These are phyloP conservation scores for Dysmachus trigonus DNA, from an alignment of 2,888 invertebrate species.

Conservation along the genomic window DNA sequence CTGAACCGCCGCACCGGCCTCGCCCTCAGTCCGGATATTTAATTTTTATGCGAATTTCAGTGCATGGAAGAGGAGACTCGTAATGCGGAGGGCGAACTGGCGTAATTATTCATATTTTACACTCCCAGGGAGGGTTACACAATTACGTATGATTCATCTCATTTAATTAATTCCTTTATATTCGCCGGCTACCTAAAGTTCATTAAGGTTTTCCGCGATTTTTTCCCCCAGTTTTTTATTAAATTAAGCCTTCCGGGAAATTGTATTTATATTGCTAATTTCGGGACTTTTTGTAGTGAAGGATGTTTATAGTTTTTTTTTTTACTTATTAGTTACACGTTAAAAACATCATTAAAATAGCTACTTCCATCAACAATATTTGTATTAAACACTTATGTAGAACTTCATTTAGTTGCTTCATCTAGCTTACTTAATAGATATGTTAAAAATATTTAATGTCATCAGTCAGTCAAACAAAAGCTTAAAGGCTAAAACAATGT, in stretches of 20 bases:
- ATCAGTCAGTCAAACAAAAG: no score
- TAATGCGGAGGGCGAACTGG: background rate
- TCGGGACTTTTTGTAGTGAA: background rate
- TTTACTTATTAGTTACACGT: background rate
- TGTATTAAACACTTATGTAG: background rate
- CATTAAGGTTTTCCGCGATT: background rate
- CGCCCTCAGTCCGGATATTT: background rate
- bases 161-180: conserved; percentile 21
- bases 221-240: conserved; percentile 10
- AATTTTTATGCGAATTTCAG: conserved; percentile 25
- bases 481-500: no score
- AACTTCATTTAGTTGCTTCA: no score
- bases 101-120: conserved; percentile 30
- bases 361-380: background rate
- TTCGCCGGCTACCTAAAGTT: background rate
- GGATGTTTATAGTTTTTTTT: background rate
- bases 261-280: conserved; percentile 24
- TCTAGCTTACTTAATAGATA: no score
- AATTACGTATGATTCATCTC: conserved; percentile 33
- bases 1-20: background rate
- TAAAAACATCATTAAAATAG: background rate
- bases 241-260: background rate
- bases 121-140: conserved; percentile 23
- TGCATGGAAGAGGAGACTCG: background rate
- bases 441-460: no score